Evolutionary conservation across 2,797 vertebrate species (phyloP).

Genomic region (Linurgus olivaceus): DNA sequence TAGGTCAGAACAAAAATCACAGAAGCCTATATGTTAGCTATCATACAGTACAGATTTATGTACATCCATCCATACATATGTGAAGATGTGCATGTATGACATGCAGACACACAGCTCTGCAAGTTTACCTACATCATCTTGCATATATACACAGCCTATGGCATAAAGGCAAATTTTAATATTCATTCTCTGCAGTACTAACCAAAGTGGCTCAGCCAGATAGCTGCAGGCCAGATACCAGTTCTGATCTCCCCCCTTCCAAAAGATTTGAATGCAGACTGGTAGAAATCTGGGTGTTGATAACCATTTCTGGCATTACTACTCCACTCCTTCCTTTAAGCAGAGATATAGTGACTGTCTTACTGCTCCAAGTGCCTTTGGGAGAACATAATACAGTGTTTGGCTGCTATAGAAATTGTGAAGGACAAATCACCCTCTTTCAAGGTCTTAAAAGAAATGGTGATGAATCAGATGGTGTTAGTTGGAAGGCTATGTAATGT

Average conservation of each 20-base stretch:
- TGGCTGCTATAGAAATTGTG: not conserved
- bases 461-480: accelerated
- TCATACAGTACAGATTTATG: not conserved
- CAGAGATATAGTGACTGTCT: not conserved
- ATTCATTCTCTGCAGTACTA: not conserved
- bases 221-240: not conserved
- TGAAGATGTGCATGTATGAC: not conserved
- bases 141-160: not conserved
- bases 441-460: not conserved
- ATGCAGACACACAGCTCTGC: not conserved
- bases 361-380: not conserved
- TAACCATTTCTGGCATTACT: not conserved
- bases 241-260: not conserved
- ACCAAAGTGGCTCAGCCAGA: not conserved
- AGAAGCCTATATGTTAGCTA: not conserved
- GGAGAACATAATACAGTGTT: not conserved
- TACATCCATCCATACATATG: not conserved
- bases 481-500: not conserved
- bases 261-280: not conserved
- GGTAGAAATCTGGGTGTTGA: not conserved
- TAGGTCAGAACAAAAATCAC: not conserved
- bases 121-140: not conserved
- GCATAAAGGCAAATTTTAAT: not conserved
- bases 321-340: not conserved
- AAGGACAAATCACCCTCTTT: not conserved